A percentile compares a stretch with the other conserved stretches of the same genome.
Conservation (phyloP, 1,140 invertebrate genomes). For the Solenopsis invicta region DNA sequence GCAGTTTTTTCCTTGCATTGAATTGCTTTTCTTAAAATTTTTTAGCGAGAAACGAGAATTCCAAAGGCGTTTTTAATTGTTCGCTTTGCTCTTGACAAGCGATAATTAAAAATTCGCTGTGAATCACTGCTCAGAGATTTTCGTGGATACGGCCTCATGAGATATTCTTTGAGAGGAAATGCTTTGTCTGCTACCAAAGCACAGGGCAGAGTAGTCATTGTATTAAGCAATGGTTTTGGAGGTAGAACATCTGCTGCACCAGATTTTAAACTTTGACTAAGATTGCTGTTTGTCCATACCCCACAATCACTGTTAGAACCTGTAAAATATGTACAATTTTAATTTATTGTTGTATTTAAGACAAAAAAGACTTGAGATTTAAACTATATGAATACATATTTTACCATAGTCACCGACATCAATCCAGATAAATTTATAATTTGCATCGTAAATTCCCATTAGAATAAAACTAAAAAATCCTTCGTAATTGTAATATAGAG, state of each 20-base stretch:
- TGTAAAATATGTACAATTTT: constrained; percentile 11
- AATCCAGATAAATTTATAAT: constrained; percentile 54
- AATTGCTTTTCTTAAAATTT: not conserved
- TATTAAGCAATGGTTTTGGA: constrained; percentile 24
- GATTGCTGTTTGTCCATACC: not conserved
- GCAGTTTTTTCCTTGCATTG: constrained; percentile 25
- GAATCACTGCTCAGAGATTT: constrained; percentile 19
- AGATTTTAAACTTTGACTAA: constrained; percentile 14
- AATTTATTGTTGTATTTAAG: not conserved
- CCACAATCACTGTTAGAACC: constrained; percentile 22
- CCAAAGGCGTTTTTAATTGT: constrained; percentile 8
- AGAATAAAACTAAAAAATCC: constrained; percentile 52
- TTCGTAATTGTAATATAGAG: constrained; percentile 44
- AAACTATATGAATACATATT: not conserved
- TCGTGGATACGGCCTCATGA: constrained; percentile 23
- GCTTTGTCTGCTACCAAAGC: constrained; percentile 19
- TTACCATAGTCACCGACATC: constrained; percentile 39
- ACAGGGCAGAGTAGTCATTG: not conserved
- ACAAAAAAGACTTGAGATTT: not conserved
- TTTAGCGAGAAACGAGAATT: constrained; percentile 13
- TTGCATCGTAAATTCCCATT: constrained; percentile 49
- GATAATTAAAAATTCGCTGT: constrained; percentile 40
- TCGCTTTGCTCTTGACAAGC: constrained; percentile 23
- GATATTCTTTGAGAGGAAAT: constrained; percentile 10
- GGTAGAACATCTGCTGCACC: not conserved